A percentile compares a stretch with the other conserved stretches of the same genome.
These are phyloP conservation scores for Aelia acuminata DNA, from an alignment of 2,888 invertebrate species.

Conservation along the genomic window DNA sequence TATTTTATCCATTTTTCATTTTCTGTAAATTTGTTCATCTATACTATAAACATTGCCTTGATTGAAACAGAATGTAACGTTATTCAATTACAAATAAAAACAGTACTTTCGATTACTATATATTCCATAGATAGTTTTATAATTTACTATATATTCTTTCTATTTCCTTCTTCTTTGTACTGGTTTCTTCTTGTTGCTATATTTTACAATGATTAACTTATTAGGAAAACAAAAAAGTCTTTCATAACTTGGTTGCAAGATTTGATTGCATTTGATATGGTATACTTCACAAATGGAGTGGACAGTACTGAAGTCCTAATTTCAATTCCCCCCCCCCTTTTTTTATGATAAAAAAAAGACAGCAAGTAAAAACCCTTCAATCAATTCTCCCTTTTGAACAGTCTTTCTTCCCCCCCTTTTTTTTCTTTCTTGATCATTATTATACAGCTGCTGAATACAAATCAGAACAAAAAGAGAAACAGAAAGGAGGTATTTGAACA, in stretches of 20 bases:
- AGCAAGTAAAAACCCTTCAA: background rate
- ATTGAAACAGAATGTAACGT: no score
- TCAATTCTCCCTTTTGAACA: slow-evolving; percentile 8
- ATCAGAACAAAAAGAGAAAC: slow-evolving; percentile 12
- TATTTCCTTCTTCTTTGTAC: no score
- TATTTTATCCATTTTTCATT: no score
- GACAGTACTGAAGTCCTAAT: background rate
- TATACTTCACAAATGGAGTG: background rate
- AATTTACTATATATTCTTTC: no score
- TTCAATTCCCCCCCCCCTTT: background rate
- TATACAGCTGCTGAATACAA: slow-evolving; percentile 34
- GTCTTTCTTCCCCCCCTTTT: background rate
- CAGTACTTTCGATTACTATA: no score
- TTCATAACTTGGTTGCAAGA: background rate
- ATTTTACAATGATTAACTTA: no score
- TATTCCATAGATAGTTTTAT: no score
- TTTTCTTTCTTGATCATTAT: slow-evolving; percentile 14
- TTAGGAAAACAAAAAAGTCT: background rate
- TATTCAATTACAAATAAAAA: no score
- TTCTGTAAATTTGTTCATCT: no score
- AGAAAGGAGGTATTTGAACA: slow-evolving; percentile 4
- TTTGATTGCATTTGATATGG: background rate
- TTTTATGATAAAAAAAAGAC: background rate
- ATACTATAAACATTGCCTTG: no score
- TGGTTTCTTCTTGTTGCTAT: no score